Evolutionary conservation across 2,113 vertebrate genomes (phyloP).

Genomic region (Cacatua alba): DNA sequence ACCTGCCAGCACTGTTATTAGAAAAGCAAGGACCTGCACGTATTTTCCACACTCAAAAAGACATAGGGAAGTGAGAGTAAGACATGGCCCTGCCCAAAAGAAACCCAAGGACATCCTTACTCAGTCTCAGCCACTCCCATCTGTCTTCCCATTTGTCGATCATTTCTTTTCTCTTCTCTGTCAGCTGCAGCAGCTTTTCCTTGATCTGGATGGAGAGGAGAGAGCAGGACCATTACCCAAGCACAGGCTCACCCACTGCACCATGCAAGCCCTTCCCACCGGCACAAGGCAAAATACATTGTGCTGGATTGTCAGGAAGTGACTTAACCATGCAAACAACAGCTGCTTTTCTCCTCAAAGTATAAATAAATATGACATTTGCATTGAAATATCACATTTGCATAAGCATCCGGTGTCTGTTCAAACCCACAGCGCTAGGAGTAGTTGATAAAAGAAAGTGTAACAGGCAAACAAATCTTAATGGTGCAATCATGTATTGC

Average conservation of each 20-base stretch:
- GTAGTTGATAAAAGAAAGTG: not conserved
- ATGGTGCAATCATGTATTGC: not conserved
- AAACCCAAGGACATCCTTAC: slow-evolving; percentile 75
- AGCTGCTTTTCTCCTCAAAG: not conserved
- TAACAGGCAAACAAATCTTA: not conserved
- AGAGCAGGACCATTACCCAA: slow-evolving; percentile 18
- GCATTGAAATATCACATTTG: slow-evolving; percentile 2
- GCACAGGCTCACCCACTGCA: not conserved
- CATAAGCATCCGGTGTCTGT: not conserved
- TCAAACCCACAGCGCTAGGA: not conserved
- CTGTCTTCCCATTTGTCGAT: slow-evolving; percentile 99
- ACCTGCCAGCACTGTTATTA: not conserved
- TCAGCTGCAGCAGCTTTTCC: slow-evolving; percentile 93
- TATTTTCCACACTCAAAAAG: not conserved
- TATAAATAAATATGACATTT: slow-evolving; percentile 7
- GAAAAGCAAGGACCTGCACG: not conserved
- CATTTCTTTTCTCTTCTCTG: slow-evolving; percentile 98
- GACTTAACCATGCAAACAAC: not conserved
- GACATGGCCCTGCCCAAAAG: not conserved
- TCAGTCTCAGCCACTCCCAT: slow-evolving; percentile 98
- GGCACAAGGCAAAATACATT: not conserved
- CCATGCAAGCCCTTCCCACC: not conserved
- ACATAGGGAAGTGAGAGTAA: not conserved
- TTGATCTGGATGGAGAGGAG: slow-evolving; percentile 84
- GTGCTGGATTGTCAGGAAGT: not conserved